A percentile compares a stretch with the other conserved stretches of the same genome.
Evolutionary conservation across 2,113 vertebrate genomes (phyloP).

Genomic region (Antechinus flavipes): DNA sequence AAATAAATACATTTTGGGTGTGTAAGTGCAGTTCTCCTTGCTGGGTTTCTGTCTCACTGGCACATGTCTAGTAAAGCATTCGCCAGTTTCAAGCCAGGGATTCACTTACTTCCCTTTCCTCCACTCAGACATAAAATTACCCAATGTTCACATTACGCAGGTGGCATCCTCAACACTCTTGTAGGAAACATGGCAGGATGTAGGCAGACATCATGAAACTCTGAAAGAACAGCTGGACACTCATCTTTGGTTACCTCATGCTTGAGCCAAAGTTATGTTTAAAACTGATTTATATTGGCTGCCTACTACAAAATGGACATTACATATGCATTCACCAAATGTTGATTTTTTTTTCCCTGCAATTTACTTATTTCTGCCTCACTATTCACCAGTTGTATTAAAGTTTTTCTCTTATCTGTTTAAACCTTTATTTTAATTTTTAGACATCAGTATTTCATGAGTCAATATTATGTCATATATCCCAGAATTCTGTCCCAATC

Average conservation of each 20-base stretch:
- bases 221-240: conserved; percentile 82
- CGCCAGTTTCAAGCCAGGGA: not conserved
- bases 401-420: no score
- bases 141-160: not conserved
- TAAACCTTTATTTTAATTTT: no score
- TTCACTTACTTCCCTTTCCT: not conserved
- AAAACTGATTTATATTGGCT: no score
- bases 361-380: no score
- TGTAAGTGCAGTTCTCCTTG: not conserved
- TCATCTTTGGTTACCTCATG: conserved; percentile 83
- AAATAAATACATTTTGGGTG: not conserved
- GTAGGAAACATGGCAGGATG: conserved; percentile 76
- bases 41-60: not conserved
- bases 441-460: no score
- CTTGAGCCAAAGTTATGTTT: no score
- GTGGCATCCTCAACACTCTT: not conserved
- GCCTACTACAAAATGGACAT: no score
- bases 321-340: no score
- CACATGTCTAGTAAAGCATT: not conserved
- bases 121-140: not conserved
- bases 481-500: no score
- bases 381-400: no score
- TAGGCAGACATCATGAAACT: conserved; percentile 75
- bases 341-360: no score
- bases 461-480: no score